phyloP scores from a whole-genome alignment of 2,113 vertebrate genomes.

The Gopherus evgoodei region DNA sequence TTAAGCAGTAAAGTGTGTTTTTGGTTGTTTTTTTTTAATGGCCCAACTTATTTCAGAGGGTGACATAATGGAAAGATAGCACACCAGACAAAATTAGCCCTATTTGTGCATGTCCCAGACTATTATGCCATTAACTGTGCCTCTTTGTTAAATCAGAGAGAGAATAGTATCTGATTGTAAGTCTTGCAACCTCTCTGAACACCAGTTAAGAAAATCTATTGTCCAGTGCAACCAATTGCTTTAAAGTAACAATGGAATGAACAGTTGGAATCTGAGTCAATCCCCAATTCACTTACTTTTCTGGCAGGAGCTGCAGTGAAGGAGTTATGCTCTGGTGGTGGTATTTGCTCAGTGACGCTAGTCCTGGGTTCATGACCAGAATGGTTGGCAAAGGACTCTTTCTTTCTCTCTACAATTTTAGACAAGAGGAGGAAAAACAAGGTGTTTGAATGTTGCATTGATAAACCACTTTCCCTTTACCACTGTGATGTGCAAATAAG shows the following conservation, averaged over 20 bases:
- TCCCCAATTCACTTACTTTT: slow-evolving; percentile 77
- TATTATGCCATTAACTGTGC: background rate
- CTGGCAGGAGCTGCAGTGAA: slow-evolving; percentile 74
- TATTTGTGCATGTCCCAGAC: background rate
- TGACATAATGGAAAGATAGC: background rate
- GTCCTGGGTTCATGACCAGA: slow-evolving; percentile 73
- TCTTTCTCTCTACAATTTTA: slow-evolving; percentile 75
- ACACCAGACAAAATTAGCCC: accelerated
- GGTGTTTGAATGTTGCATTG: slow-evolving; percentile 36
- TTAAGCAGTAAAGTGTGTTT: background rate
- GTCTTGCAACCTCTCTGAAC: background rate
- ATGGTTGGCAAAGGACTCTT: slow-evolving; percentile 74
- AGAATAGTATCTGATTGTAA: background rate
- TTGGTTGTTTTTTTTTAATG: background rate
- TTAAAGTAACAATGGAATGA: background rate
- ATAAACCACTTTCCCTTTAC: background rate
- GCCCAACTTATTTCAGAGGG: background rate
- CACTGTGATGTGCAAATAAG: background rate
- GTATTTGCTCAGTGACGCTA: slow-evolving; percentile 66
- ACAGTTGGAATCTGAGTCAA: background rate
- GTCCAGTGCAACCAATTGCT: background rate
- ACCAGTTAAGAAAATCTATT: background rate
- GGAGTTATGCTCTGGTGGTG: slow-evolving; percentile 68
- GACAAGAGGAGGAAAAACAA: slow-evolving; percentile 59
- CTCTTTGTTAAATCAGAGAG: background rate